Evolutionary conservation across 2,113 vertebrate species (phyloP).

Genomic region (Leptodactylus fuscus): DNA sequence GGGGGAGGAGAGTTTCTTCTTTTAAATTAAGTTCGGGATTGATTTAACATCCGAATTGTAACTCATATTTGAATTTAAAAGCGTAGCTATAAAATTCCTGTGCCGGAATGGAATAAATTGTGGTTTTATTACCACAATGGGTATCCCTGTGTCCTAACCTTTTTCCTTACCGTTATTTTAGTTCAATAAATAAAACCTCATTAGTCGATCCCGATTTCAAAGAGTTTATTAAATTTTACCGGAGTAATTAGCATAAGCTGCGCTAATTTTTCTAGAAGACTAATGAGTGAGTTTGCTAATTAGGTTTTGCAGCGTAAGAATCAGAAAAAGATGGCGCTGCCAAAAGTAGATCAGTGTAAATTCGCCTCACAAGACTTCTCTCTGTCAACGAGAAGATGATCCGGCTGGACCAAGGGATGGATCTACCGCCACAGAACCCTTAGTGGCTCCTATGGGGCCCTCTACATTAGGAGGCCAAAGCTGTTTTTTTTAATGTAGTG

Average conservation of each 20-base stretch:
- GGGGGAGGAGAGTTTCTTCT: slow-evolving; percentile 60
- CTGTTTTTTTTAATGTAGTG: too few species aligned
- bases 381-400: background rate
- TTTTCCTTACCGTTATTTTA: slow-evolving; percentile 93
- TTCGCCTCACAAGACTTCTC: background rate
- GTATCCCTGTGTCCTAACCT: slow-evolving; percentile 81
- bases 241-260: slow-evolving; percentile 98
- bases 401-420: too few species aligned
- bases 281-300: slow-evolving; percentile 98
- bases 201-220: slow-evolving; percentile 97
- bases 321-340: slow-evolving; percentile 72
- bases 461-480: too few species aligned
- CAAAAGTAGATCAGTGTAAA: slow-evolving; percentile 39
- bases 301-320: slow-evolving; percentile 93
- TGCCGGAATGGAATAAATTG: slow-evolving; percentile 81
- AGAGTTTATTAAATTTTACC: slow-evolving; percentile 99
- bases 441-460: too few species aligned
- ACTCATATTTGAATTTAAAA: slow-evolving; percentile 84
- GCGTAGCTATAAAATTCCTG: slow-evolving; percentile 79
- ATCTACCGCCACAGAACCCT: too few species aligned
- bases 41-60: slow-evolving; percentile 79
- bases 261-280: slow-evolving; percentile 98
- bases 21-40: slow-evolving; percentile 78
- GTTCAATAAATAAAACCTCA: slow-evolving; percentile 99
- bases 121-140: slow-evolving; percentile 80